Conservation (phyloP, 2,888 invertebrate genomes). For the Drosophila barbarae region DNA sequence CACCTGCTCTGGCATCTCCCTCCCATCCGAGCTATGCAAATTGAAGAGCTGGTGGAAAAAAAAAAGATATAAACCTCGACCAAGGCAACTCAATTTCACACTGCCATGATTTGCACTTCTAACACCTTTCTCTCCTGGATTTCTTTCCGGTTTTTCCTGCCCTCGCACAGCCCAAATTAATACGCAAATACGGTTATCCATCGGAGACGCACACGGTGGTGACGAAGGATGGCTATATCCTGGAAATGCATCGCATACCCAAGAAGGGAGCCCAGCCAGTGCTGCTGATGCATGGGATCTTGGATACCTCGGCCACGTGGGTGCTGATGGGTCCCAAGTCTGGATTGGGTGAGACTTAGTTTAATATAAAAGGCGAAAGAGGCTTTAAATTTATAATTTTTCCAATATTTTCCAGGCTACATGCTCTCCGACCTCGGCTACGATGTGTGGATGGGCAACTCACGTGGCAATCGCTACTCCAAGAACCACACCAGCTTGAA, state of each 20-base stretch:
- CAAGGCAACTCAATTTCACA: constrained; percentile 65
- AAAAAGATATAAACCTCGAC: background rate
- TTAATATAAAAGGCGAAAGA: background rate
- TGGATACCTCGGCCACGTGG: constrained; percentile 88
- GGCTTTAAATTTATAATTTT: background rate
- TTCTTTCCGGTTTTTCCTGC: constrained; percentile 8
- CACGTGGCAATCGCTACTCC: constrained; percentile 79
- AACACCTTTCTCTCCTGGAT: constrained; percentile 28
- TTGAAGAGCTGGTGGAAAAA: constrained; percentile 30
- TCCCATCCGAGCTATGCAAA: constrained; percentile 58
- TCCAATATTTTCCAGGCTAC: constrained; percentile 73
- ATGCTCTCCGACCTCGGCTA: constrained; percentile 79
- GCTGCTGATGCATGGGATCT: constrained; percentile 86
- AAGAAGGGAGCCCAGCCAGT: constrained; percentile 81
- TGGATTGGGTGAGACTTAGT: constrained; percentile 82
- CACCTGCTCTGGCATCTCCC: constrained; percentile 34
- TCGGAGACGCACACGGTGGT: constrained; percentile 84
- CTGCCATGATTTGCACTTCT: constrained; percentile 59
- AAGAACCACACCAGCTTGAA: constrained; percentile 78
- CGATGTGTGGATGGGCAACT: constrained; percentile 80
- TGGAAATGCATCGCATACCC: constrained; percentile 88
- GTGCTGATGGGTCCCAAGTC: constrained; percentile 86
- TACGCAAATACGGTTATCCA: constrained; percentile 84
- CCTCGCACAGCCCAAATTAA: constrained; percentile 81
- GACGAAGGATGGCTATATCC: constrained; percentile 90